These are phyloP conservation scores for Geophilus truncorum DNA, from an alignment of 2,888 invertebrate genomes.

Conservation along the genomic window DNA sequence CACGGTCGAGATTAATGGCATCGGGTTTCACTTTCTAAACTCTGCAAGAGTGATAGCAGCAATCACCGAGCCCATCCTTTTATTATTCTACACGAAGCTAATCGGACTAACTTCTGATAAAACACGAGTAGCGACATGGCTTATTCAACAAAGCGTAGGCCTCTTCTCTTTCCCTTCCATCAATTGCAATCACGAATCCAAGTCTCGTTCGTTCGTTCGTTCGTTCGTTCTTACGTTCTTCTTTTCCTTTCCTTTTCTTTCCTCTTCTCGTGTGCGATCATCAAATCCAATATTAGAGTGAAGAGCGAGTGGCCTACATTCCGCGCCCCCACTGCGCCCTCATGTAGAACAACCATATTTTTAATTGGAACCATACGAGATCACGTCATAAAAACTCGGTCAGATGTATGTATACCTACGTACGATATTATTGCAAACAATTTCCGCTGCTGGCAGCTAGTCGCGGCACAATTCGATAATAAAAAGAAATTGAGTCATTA, in stretches of 20 bases:
- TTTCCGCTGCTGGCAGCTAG: no score
- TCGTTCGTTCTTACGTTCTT: no score
- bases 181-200: background rate
- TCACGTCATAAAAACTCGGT: background rate
- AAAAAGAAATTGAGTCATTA: no score
- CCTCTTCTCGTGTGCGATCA: background rate
- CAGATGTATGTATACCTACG: no score
- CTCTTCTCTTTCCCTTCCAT: background rate
- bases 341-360: background rate
- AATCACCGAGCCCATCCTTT: background rate
- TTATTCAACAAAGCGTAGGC: background rate
- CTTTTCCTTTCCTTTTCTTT: no score
- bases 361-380: background rate
- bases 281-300: background rate
- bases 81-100: background rate
- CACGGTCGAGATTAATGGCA: background rate
- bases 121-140: background rate
- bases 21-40: background rate
- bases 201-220: background rate
- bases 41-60: background rate
- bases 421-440: background rate
- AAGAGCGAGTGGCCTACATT: background rate
- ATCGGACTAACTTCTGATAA: background rate
- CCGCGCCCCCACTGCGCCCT: background rate
- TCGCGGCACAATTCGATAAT: no score